A percentile compares a stretch with the other conserved stretches of the same genome.
Conservation (phyloP, 2,113 vertebrate genomes). For the Malurus melanocephalus region DNA sequence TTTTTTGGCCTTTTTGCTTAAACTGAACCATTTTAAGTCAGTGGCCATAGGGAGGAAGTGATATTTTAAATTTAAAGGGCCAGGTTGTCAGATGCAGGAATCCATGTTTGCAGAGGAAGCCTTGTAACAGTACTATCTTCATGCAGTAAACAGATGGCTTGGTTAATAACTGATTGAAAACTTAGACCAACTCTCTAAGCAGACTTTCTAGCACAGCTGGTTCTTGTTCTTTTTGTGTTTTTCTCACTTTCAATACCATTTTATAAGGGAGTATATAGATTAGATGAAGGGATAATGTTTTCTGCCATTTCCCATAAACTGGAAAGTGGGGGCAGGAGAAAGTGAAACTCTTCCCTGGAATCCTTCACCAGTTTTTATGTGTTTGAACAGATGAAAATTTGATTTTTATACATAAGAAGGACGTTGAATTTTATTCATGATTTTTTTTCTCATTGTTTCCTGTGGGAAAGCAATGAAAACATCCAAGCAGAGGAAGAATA, state of each 20-base stretch:
- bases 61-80: constrained; percentile 21
- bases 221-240: constrained; percentile 48
- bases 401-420: background rate
- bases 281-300: constrained; percentile 47
- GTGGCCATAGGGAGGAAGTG: background rate
- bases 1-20: background rate
- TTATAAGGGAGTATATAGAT: constrained; percentile 29
- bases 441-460: background rate
- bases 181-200: background rate
- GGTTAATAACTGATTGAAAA: constrained; percentile 24
- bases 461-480: background rate
- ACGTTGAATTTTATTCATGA: background rate
- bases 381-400: background rate
- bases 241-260: constrained; percentile 40
- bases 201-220: constrained; percentile 17
- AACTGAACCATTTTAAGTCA: background rate
- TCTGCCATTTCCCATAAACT: constrained; percentile 28
- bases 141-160: constrained; percentile 17
- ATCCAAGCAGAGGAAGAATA: background rate
- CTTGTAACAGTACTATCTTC: background rate
- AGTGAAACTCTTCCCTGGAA: constrained; percentile 23
- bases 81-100: background rate
- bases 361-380: background rate
- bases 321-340: background rate
- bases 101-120: background rate